phyloP scores from a whole-genome alignment of 2,797 vertebrate species.

The Paratrypauchen microcephalus region DNA sequence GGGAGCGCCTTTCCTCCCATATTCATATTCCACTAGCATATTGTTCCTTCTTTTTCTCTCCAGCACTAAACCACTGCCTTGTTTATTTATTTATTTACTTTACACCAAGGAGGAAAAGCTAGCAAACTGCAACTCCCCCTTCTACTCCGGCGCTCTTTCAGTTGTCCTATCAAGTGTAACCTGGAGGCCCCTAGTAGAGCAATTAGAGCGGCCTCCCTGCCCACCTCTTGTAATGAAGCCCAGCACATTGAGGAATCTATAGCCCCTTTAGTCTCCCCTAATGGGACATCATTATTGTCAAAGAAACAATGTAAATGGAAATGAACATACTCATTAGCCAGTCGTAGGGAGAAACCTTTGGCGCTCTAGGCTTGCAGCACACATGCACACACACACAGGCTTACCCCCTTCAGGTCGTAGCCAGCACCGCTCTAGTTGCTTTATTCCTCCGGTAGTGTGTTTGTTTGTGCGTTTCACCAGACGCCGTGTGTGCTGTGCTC shows the following conservation, averaged over 20 bases:
- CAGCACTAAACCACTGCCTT: conserved; percentile 62
- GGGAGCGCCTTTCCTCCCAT: conserved; percentile 83
- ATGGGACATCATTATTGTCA: conserved; percentile 99
- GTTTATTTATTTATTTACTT: conserved; percentile 69
- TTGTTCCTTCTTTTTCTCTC: conserved; percentile 87
- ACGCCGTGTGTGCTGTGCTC: conserved; percentile 57
- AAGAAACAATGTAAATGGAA: conserved; percentile 99
- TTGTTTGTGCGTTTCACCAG: conserved; percentile 59
- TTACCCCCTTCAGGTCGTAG: conserved; percentile 54
- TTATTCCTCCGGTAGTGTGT: conserved; percentile 64
- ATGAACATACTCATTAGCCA: conserved; percentile 99
- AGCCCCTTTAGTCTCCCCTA: conserved; percentile 99
- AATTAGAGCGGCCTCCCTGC: conserved; percentile 99
- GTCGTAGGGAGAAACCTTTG: conserved; percentile 92
- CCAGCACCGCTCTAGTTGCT: conserved; percentile 52
- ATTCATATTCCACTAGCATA: conserved; percentile 97
- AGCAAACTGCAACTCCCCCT: conserved; percentile 48
- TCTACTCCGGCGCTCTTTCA: conserved; percentile 83
- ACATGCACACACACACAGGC: conserved; percentile 17
- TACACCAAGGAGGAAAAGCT: conserved; percentile 53
- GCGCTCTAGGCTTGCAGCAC: conserved; percentile 68
- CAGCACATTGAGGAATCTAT: conserved; percentile 99
- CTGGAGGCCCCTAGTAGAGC: conserved; percentile 97
- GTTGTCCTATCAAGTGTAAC: conserved; percentile 99
- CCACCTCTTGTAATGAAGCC: conserved; percentile 99